Evolutionary conservation across 2,888 invertebrate genomes (phyloP), one percentile per base, ranked within the genome.

Genomic region (Ophion ellenae): DNA sequence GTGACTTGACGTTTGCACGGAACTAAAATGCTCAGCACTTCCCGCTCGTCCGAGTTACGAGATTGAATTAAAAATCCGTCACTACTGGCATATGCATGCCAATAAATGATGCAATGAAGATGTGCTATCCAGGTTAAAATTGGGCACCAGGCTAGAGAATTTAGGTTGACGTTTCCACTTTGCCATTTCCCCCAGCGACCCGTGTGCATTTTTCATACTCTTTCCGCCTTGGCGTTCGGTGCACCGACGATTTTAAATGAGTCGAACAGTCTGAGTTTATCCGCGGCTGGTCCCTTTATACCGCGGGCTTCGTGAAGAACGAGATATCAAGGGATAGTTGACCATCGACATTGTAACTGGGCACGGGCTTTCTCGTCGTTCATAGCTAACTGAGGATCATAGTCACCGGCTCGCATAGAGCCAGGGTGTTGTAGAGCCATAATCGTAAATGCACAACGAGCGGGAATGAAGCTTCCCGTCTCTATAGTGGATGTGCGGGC

Each of bases 361-460:
- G n/a, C 40, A 36, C 40, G 59, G 77, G 67, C 77, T 77, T 77
- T 57, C 67, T 66, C 63, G 80, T 76, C 81, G 79, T 76, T 76
- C 71, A 81, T 81, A 77, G 71, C 70, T 28, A 81, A 47, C 66
- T 70, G 83, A 76, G 79, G 74, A 85, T 85, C 59, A 77, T 63
- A 69, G 79, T 77, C 77, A 64, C 75, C 36, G 10, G 57, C 20
- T 14, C n/a, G 61, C 63, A 82, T 75, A 73, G 61, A 59, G 82
- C 66, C 53, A 70, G 71, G 76, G 59, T 74, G 75, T 77, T 79
- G 81, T 67, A 79, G 70, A 79, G 87, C 88, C 76, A 90, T 89
- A 90, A 89, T 89, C 90, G 89, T 90, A 89, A 90, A 90, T 88
- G 88, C 81, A 78, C 87, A 87, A 87, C 88, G 87, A 86, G 77